Conservation (phyloP, 2,797 vertebrate genomes). For the Melanotaenia pygmaea region DNA sequence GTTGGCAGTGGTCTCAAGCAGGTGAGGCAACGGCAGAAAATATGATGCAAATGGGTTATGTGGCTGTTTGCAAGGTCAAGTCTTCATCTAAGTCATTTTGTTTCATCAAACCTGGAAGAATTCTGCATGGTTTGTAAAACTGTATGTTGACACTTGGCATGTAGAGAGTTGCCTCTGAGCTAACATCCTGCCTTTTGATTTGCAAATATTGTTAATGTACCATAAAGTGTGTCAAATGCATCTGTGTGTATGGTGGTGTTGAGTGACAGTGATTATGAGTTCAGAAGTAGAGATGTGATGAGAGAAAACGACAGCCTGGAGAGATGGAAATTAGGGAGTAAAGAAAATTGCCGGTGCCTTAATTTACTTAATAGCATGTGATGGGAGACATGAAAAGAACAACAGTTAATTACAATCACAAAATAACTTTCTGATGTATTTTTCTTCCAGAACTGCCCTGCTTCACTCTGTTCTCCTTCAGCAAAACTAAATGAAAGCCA, state of each 20-base stretch:
- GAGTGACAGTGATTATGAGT: conserved; percentile 53
- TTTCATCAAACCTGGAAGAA: neutral
- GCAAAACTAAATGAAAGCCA: conserved; percentile 25
- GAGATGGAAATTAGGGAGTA: conserved; percentile 55
- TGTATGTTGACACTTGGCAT: neutral
- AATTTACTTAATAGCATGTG: conserved; percentile 42
- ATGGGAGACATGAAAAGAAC: conserved; percentile 28
- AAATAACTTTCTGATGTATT: conserved; percentile 23
- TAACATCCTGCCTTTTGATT: conserved; percentile 14
- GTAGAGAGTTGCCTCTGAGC: neutral
- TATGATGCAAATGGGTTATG: neutral
- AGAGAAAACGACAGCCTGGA: conserved; percentile 49
- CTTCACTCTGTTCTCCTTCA: neutral
- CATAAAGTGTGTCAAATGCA: conserved; percentile 13
- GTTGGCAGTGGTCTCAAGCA: neutral
- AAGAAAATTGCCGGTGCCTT: conserved; percentile 26
- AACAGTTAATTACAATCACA: conserved; percentile 11
- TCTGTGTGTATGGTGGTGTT: conserved; percentile 12
- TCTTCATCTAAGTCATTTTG: neutral
- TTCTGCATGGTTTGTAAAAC: neutral
- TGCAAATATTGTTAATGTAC: conserved; percentile 8
- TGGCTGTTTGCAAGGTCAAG: neutral
- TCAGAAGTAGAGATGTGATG: conserved; percentile 34
- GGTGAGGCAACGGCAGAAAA: neutral
- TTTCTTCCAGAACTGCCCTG: conserved; percentile 5